Evolutionary conservation across 2,888 invertebrate genomes (phyloP), one percentile per base, ranked within the genome.

Genomic region (Pseudococcus viburni): DNA sequence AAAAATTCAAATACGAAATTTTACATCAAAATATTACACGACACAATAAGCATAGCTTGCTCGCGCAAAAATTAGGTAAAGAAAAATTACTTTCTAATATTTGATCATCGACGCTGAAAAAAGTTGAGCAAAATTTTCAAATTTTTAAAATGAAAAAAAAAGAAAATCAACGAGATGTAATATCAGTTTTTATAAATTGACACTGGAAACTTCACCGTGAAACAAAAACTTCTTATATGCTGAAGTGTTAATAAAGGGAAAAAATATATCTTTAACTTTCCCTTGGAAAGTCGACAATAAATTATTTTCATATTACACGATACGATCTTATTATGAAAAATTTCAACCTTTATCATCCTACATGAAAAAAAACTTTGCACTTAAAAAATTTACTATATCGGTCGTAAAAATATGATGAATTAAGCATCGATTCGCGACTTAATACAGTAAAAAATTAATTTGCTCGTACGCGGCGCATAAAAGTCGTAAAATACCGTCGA

Each of bases 351-450:
- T 83, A 83, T 83, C 80, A 83, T 83, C 19, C 39, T n/a, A 17
- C 46, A n/a, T 19, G 46, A 46, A 46, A 83, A 83, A 83, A 83
- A 83, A 83, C 42, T 83, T 83, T 83, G 4, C 46, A 46, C 46
- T 83, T 83, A n/a, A 83, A 83, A 46, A 83, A 83, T 83, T 83
- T 83, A 46, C 33, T 46, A 80, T 80, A 73, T 73, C 73, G 15
- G 15, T 73, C 46, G 19, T 83, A 19, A 19, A 83, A 83, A 83
- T 8, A 83, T 46, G 80, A 83, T 83, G 19, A 83, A 83, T 83
- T 83, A 83, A 83, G 46, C 80, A 46, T 83, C 8, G 73, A 33
- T 73, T 73, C 33, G 12, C 26, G 26, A 3, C 33, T 73, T 73
- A 0, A 73, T 33, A 39, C 17, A n/a, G 46, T 83, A 33, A 83